Evolutionary conservation across 2,888 invertebrate species (phyloP).

Genomic region (Andrena marginata): DNA sequence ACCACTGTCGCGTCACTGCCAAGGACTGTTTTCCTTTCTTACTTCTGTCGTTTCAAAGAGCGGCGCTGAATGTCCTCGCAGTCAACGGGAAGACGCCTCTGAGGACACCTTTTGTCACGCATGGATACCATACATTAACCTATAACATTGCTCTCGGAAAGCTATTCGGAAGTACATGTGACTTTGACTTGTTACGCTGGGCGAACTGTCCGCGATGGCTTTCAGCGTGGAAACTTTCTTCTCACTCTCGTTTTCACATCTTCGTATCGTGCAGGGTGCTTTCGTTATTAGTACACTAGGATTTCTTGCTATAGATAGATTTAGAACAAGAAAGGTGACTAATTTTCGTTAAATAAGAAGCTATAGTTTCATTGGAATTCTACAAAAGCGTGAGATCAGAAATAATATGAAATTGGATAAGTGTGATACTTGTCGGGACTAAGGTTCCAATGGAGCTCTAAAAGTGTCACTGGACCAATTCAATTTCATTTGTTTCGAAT

Average conservation of each 20-base stretch:
- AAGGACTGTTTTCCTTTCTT: background rate
- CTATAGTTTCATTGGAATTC: too few relatives aligned
- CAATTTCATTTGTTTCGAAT: too few relatives aligned
- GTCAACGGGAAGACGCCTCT: background rate
- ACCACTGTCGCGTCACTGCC: background rate
- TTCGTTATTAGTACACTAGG: too few relatives aligned
- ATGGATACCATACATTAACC: conserved; percentile 9
- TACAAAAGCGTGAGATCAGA: too few relatives aligned
- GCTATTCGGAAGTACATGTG: background rate
- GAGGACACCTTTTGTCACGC: conserved; percentile 23
- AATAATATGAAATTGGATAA: too few relatives aligned
- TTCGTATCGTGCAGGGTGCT: background rate
- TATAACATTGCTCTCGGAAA: background rate
- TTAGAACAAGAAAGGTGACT: too few relatives aligned
- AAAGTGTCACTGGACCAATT: too few relatives aligned
- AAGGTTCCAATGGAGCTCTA: too few relatives aligned
- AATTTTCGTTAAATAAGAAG: too few relatives aligned
- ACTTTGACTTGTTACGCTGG: background rate
- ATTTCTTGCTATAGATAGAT: too few relatives aligned
- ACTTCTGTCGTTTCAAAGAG: background rate
- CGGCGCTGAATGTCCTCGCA: conserved; percentile 11
- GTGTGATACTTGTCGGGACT: too few relatives aligned
- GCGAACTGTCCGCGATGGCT: background rate
- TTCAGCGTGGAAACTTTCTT: background rate
- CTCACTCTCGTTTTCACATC: background rate